Conservation (phyloP, 2,888 invertebrate genomes). For the Cantharis rufa region DNA sequence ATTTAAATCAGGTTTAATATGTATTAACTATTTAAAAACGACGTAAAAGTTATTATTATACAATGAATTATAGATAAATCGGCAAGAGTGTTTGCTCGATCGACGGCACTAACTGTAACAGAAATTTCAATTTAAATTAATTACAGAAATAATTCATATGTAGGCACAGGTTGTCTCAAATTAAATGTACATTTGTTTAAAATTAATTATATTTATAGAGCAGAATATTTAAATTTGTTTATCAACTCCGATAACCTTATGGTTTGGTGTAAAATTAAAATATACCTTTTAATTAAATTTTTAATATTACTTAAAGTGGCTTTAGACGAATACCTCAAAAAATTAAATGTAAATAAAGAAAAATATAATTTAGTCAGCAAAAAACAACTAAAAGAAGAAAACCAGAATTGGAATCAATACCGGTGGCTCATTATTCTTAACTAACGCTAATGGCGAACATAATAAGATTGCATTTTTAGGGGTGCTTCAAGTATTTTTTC, state of each 20-base stretch:
- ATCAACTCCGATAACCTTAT: neutral
- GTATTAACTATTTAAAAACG: constrained; percentile 25
- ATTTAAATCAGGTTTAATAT: constrained; percentile 1
- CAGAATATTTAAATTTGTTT: neutral
- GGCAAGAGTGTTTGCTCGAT: constrained; percentile 19
- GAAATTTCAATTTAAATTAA: neutral
- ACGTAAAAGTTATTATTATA: constrained; percentile 18
- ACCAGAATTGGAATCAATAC: neutral
- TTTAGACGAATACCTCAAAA: neutral
- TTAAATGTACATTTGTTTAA: neutral
- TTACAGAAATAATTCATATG: neutral
- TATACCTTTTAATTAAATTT: neutral
- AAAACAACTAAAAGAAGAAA: neutral
- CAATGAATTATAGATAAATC: constrained; percentile 21
- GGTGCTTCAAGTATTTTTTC: neutral
- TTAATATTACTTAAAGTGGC: neutral
- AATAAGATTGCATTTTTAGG: neutral
- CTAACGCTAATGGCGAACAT: neutral
- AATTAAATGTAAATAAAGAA: neutral
- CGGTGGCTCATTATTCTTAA: neutral
- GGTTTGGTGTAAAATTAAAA: neutral
- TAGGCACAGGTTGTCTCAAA: neutral
- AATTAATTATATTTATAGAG: neutral
- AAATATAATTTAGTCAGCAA: neutral
- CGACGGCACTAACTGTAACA: constrained; percentile 27